Percentiles rank a stretch among this genome's conserved stretches.
Evolutionary conservation across 2,888 invertebrate species (phyloP).

Genomic region (Embidobia sp.): DNA sequence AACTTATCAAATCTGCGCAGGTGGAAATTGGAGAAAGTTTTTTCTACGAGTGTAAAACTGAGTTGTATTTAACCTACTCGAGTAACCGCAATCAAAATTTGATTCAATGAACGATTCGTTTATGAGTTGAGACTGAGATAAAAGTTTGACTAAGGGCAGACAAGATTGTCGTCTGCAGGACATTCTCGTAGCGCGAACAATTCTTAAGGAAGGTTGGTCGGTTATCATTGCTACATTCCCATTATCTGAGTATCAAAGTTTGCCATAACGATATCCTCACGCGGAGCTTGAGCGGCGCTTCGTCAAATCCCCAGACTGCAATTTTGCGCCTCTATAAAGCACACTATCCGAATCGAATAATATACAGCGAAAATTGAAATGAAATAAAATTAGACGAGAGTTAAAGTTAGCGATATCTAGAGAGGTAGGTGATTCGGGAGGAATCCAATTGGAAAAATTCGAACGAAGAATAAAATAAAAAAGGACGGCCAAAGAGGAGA

Average conservation of each 20-base stretch:
- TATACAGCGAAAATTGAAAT: conserved; percentile 49
- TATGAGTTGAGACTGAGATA: too few species aligned
- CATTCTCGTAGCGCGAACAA: too few species aligned
- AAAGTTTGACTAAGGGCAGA: too few species aligned
- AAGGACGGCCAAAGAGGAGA: not conserved
- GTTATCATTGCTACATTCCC: not conserved
- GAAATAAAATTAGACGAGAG: conserved; percentile 48
- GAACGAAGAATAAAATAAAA: conserved; percentile 21
- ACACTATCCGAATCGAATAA: conserved; percentile 38
- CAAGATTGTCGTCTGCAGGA: not conserved
- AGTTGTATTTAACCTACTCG: too few species aligned
- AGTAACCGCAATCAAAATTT: too few species aligned
- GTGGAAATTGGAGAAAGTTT: too few species aligned
- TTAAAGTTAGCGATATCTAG: conserved; percentile 44
- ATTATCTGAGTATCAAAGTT: conserved; percentile 32
- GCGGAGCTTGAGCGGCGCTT: conserved; percentile 7
- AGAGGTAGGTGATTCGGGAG: not conserved
- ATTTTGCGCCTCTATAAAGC: conserved; percentile 41
- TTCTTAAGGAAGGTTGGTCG: conserved; percentile 1
- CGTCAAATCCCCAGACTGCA: conserved; percentile 34
- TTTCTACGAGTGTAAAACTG: too few species aligned
- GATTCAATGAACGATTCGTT: too few species aligned
- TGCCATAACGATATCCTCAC: conserved; percentile 20
- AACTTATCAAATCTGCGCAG: too few species aligned
- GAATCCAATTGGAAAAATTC: conserved; percentile 41